Evolutionary conservation across 2,888 invertebrate species (phyloP).

Genomic region (Idaea aversata): DNA sequence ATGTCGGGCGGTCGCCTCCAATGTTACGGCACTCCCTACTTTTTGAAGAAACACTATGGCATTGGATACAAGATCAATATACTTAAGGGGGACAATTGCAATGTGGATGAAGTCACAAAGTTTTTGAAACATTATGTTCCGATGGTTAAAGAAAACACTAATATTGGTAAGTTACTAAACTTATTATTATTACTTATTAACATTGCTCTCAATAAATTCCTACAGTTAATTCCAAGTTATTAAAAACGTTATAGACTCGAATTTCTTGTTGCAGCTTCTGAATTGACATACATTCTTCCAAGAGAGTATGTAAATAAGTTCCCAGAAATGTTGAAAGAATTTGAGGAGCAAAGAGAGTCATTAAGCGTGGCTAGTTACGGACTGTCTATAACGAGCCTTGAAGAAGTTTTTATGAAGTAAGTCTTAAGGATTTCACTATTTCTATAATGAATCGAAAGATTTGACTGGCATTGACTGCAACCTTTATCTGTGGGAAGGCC

Average conservation of each 20-base stretch:
- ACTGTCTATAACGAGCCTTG: constrained; percentile 92
- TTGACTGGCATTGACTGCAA: too few relatives aligned
- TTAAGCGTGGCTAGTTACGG: constrained; percentile 89
- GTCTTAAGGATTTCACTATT: constrained; percentile 21
- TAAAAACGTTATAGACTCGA: background rate
- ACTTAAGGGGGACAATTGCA: constrained; percentile 58
- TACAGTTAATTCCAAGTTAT: background rate
- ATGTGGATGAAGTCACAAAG: constrained; percentile 66
- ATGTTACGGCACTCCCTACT: constrained; percentile 90
- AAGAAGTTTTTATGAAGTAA: constrained; percentile 93
- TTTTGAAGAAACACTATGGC: constrained; percentile 91
- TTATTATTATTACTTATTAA: background rate
- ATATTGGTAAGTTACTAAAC: constrained; percentile 76
- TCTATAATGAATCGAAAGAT: too few relatives aligned
- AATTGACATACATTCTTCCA: constrained; percentile 86
- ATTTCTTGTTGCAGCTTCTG: constrained; percentile 76
- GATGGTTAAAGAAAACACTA: constrained; percentile 83
- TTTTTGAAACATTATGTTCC: constrained; percentile 84
- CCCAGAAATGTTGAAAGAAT: constrained; percentile 84
- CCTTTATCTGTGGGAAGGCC: too few relatives aligned
- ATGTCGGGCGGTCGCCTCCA: constrained; percentile 91
- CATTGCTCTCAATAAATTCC: background rate
- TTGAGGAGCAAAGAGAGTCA: constrained; percentile 81
- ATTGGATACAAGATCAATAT: constrained; percentile 90
- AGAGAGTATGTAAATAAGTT: constrained; percentile 83